phyloP scores from a whole-genome alignment of 1,140 invertebrate genomes.

The Eubasilissa regina region DNA sequence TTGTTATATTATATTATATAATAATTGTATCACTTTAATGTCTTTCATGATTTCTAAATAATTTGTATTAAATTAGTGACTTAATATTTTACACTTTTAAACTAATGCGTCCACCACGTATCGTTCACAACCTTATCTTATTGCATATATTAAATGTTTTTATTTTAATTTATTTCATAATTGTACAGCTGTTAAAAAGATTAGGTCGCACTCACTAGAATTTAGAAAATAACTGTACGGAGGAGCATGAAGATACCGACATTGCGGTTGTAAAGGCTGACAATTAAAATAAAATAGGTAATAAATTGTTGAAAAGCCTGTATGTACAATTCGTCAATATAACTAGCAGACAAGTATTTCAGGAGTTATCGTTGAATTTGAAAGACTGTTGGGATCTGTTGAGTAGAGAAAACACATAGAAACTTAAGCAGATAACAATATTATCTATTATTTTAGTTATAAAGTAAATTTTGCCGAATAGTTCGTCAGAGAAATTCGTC shows the following conservation, averaged over 20 bases:
- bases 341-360: no score
- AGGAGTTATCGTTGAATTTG: no score
- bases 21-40: conserved; percentile 56
- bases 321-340: background rate
- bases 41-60: conserved; percentile 53
- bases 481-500: no score
- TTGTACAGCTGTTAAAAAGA: background rate
- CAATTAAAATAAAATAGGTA: background rate
- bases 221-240: background rate
- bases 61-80: conserved; percentile 19
- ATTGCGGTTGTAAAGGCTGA: background rate
- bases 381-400: no score
- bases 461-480: no score
- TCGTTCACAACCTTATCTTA: conserved; percentile 52
- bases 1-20: background rate
- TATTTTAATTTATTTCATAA: conserved; percentile 8
- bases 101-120: conserved; percentile 8
- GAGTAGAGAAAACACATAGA: no score
- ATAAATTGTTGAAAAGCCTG: background rate
- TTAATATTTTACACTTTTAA: conserved; percentile 32
- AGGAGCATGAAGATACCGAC: background rate
- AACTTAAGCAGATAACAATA: no score
- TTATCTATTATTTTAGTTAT: no score
- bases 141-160: conserved; percentile 38
- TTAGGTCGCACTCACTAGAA: conserved; percentile 42